Percentiles rank a stretch among this genome's conserved stretches.
These are phyloP conservation scores for Pantherophis alleghaniensis DNA, from an alignment of 2,797 vertebrate genomes.

Conservation along the genomic window DNA sequence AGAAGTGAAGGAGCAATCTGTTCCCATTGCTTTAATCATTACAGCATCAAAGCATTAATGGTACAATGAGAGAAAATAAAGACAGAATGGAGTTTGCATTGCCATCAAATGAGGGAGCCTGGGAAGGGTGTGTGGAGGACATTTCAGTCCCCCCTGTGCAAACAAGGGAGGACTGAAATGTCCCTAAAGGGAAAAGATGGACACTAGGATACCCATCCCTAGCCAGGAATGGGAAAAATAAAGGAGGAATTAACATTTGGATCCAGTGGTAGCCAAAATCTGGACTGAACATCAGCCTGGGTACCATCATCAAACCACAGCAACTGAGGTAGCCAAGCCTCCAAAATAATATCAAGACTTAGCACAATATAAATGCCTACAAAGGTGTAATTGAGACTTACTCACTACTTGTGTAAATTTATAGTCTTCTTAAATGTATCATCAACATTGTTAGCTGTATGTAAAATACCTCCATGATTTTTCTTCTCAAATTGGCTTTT, in stretches of 20 bases:
- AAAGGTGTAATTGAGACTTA: background rate
- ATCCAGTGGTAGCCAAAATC: background rate
- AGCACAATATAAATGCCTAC: background rate
- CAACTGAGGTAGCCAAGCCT: background rate
- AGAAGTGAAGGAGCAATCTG: background rate
- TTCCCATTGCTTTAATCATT: background rate
- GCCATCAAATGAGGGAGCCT: background rate
- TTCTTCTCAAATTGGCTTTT: background rate
- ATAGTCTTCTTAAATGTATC: background rate
- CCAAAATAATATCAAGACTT: background rate
- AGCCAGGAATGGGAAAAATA: background rate
- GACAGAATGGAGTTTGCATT: background rate
- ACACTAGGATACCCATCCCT: background rate
- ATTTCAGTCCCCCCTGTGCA: background rate
- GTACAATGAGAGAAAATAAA: background rate
- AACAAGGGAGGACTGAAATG: background rate
- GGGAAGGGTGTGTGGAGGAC: background rate
- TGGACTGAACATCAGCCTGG: background rate
- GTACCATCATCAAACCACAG: background rate
- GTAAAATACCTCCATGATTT: background rate
- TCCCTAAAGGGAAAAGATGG: background rate
- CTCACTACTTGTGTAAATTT: background rate
- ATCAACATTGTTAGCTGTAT: background rate
- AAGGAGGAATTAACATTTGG: background rate
- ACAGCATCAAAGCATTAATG: background rate